These are phyloP conservation scores for Meghimatium bilineatum DNA, from an alignment of 2,888 invertebrate species.

Conservation along the genomic window DNA sequence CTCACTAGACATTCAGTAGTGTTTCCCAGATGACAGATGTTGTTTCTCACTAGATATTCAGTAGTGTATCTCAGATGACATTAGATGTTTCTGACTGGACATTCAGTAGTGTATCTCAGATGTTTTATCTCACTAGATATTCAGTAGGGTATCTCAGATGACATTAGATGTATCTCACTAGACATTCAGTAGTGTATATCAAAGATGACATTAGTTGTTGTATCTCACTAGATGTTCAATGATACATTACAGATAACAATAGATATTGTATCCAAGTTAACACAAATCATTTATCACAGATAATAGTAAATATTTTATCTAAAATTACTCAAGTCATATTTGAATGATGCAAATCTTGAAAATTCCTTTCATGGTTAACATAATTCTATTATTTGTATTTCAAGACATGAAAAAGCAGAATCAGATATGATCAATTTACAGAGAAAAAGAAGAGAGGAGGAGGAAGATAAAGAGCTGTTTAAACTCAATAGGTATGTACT, in stretches of 20 bases:
- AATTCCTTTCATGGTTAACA: neutral
- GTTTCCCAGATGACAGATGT: neutral
- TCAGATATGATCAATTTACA: neutral
- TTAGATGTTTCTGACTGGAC: too few species aligned
- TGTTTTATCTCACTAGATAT: neutral
- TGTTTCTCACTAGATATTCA: neutral
- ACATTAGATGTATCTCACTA: neutral
- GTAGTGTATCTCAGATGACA: neutral
- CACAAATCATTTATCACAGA: neutral
- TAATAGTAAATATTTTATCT: neutral
- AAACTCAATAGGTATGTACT: conserved; percentile 60
- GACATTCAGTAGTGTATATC: too few species aligned
- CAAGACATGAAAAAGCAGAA: neutral
- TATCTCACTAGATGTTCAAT: neutral
- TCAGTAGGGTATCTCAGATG: neutral
- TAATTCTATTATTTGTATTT: neutral
- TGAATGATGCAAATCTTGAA: neutral
- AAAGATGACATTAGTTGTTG: neutral
- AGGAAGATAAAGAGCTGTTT: conserved; percentile 59
- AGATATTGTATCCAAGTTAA: neutral
- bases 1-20: neutral
- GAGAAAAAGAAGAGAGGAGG: conserved; percentile 45
- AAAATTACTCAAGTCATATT: too few species aligned
- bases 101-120: neutral
- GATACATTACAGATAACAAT: neutral